phyloP scores from a whole-genome alignment of 2,797 vertebrate species.

The Fundulus diaphanus region DNA sequence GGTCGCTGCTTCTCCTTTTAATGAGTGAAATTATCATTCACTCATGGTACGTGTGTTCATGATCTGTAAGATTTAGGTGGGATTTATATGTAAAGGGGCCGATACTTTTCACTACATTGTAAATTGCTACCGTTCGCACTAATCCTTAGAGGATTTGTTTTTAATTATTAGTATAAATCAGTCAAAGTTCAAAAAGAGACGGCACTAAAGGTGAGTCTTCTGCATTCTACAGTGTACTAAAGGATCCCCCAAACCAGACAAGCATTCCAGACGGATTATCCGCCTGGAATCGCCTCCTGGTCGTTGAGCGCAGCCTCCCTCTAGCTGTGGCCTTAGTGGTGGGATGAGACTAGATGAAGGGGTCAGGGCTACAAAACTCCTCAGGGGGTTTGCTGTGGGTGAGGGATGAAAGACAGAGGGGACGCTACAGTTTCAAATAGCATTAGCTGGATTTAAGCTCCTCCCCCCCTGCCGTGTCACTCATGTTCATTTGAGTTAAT shows the following conservation, averaged over 20 bases:
- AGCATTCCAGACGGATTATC: slow-evolving; percentile 82
- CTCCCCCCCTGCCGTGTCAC: slow-evolving; percentile 43
- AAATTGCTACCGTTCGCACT: neutral
- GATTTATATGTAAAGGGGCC: neutral
- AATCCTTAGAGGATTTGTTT: neutral
- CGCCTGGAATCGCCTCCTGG: slow-evolving; percentile 61
- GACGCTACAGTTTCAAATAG: slow-evolving; percentile 51
- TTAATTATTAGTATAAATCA: neutral
- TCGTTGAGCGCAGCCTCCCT: slow-evolving; percentile 35
- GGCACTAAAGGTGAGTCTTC: neutral
- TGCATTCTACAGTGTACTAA: neutral
- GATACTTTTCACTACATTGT: neutral
- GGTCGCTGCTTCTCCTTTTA: neutral
- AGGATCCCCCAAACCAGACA: slow-evolving; percentile 51
- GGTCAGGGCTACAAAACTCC: slow-evolving; percentile 17
- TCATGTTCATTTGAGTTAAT: slow-evolving; percentile 61
- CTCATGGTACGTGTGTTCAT: neutral
- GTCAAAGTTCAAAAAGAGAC: neutral
- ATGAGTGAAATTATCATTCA: neutral
- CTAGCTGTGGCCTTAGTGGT: slow-evolving; percentile 8
- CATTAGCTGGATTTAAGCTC: slow-evolving; percentile 64
- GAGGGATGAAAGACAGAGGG: slow-evolving; percentile 1
- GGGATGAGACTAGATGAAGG: slow-evolving; percentile 24
- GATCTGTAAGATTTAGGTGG: neutral
- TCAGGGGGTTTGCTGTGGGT: slow-evolving; percentile 32